Evolutionary conservation across 2,888 invertebrate genomes (phyloP).

Genomic region (Chymomyza procnemis): DNA sequence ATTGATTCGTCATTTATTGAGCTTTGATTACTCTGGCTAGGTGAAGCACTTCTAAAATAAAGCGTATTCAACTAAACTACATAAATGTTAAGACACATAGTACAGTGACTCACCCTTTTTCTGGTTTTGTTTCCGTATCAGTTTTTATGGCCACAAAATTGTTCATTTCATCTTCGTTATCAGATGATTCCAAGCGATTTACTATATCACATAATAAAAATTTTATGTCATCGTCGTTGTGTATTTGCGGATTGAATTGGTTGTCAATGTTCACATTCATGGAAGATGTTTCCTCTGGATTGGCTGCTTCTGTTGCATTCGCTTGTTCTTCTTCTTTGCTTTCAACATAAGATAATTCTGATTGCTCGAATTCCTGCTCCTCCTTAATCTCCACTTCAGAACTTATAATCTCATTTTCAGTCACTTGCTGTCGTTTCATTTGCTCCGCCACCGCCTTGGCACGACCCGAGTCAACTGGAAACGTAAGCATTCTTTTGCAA

Average conservation of each 20-base stretch:
- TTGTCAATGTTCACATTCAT: neutral
- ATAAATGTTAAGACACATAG: no score
- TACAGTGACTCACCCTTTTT: neutral
- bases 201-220: neutral
- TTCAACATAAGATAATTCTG: neutral
- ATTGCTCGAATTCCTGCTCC: neutral
- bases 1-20: neutral
- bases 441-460: slow-evolving; percentile 51
- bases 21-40: neutral
- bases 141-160: neutral
- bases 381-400: neutral
- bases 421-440: slow-evolving; percentile 18
- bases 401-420: neutral
- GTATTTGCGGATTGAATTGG: neutral
- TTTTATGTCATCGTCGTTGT: neutral
- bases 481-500: slow-evolving; percentile 50
- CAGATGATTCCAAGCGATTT: neutral
- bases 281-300: neutral
- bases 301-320: neutral
- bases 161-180: neutral
- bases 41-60: neutral
- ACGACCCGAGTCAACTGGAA: slow-evolving; percentile 56
- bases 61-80: neutral
- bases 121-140: neutral
- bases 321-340: neutral